phyloP scores from a whole-genome alignment of 2,113 vertebrate genomes.

The Amazona guildingii region DNA sequence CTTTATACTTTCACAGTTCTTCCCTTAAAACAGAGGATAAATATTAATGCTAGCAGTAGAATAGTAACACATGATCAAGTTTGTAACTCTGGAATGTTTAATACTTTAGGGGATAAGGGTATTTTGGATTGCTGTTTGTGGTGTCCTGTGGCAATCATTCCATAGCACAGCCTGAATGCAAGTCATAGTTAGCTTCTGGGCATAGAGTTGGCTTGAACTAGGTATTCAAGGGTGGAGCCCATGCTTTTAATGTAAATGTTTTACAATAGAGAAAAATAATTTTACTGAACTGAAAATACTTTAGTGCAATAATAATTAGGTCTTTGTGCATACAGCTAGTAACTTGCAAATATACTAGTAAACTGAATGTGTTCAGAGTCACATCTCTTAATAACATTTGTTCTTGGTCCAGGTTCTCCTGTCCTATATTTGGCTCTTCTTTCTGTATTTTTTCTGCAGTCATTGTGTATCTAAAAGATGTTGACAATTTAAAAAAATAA shows the following conservation, averaged over 20 bases:
- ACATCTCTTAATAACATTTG: background rate
- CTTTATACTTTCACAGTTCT: background rate
- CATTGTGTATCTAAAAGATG: background rate
- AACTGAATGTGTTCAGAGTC: background rate
- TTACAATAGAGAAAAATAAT: background rate
- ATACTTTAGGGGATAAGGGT: background rate
- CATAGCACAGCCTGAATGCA: background rate
- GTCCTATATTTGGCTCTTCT: background rate
- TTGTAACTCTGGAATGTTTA: background rate
- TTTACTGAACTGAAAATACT: background rate
- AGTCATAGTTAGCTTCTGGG: background rate
- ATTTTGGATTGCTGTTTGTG: background rate
- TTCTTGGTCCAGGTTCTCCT: background rate
- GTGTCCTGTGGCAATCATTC: fast-evolving
- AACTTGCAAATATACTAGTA: background rate
- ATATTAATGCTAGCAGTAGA: background rate
- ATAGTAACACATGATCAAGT: background rate
- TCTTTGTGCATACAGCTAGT: background rate
- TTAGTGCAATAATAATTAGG: background rate
- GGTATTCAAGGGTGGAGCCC: background rate
- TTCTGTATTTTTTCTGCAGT: background rate
- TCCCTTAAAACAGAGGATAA: background rate
- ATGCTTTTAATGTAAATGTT: background rate
- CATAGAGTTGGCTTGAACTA: background rate
- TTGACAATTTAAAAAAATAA: background rate